These are phyloP conservation scores for Halcyon smyrnensis DNA, from an alignment of 2,797 vertebrate genomes.

Conservation along the genomic window DNA sequence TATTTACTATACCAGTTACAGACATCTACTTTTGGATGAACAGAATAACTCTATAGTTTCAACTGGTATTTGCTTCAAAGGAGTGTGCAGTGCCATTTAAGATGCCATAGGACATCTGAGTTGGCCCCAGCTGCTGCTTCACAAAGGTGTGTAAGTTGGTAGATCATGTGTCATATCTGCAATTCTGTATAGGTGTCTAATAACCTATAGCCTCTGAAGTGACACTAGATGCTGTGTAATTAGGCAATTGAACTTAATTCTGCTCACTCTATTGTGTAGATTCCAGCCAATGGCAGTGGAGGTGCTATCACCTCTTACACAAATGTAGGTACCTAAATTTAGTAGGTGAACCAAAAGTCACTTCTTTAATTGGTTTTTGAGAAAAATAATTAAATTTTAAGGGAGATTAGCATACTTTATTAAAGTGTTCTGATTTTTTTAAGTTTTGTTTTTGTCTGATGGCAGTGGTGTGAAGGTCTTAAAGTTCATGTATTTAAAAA, in stretches of 20 bases:
- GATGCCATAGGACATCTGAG: background rate
- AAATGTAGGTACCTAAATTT: background rate
- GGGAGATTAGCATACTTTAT: background rate
- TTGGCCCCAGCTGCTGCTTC: background rate
- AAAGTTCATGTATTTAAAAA: background rate
- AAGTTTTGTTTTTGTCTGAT: background rate
- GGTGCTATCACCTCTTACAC: background rate
- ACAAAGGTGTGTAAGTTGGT: background rate
- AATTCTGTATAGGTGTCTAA: background rate
- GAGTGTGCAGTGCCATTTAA: background rate
- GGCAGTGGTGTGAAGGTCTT: background rate
- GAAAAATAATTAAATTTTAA: background rate
- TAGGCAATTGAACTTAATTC: background rate
- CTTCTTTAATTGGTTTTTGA: background rate
- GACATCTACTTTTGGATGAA: background rate
- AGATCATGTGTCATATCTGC: background rate
- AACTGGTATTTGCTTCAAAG: background rate
- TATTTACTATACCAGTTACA: background rate
- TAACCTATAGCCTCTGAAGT: background rate
- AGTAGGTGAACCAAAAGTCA: background rate
- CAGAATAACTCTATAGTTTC: background rate
- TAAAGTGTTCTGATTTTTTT: background rate
- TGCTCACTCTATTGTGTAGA: background rate
- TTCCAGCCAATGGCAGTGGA: background rate
- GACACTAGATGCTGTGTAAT: fast-evolving